These are phyloP conservation scores for Aspidapion aeneum DNA, from an alignment of 2,888 invertebrate genomes.

Conservation along the genomic window DNA sequence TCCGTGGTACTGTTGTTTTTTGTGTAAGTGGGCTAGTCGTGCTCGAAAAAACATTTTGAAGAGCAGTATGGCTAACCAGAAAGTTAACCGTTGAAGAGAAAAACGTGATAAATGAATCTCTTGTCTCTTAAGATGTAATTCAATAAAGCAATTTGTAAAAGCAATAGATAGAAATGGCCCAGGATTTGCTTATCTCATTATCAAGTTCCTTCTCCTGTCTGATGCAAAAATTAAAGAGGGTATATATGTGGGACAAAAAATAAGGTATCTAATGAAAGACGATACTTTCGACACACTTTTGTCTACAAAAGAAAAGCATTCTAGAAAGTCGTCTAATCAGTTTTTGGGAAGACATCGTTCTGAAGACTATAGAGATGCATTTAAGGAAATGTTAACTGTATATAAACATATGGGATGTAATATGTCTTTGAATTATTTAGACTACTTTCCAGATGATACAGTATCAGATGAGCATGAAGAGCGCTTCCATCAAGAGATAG, in stretches of 20 bases:
- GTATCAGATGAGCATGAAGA: neutral
- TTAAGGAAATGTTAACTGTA: neutral
- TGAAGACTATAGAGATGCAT: neutral
- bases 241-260: neutral
- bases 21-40: neutral
- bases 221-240: neutral
- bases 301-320: neutral
- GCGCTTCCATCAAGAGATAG: neutral
- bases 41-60: neutral
- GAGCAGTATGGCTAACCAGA: too few species aligned
- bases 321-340: neutral
- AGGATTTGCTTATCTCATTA: neutral
- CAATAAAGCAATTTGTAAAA: neutral
- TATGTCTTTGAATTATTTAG: neutral
- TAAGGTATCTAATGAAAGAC: neutral
- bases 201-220: neutral
- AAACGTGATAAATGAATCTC: neutral
- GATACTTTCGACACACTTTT: neutral
- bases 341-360: neutral
- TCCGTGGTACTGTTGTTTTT: neutral
- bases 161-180: neutral
- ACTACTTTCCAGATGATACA: neutral
- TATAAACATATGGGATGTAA: neutral
- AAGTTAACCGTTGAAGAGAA: neutral
- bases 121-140: neutral